Evolutionary conservation across 2,113 vertebrate species (phyloP).

Genomic region (Sinosuthora webbiana): DNA sequence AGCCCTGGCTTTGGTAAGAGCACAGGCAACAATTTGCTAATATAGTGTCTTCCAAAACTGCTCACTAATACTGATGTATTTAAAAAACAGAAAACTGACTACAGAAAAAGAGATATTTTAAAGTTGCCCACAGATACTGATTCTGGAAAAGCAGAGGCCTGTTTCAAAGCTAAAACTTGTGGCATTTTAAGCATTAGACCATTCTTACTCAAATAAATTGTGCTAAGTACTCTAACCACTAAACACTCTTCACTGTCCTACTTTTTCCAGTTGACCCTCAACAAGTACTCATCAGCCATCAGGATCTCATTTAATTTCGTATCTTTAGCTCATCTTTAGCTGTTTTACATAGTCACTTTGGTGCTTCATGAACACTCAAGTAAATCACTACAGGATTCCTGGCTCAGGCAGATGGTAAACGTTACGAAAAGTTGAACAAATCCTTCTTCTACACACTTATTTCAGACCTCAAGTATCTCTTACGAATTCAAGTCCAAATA

Average conservation of each 20-base stretch:
- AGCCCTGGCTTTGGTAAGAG: background rate
- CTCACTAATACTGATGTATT: background rate
- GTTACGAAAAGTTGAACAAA: conserved; percentile 77
- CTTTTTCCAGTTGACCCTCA: conserved; percentile 46
- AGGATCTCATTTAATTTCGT: conserved; percentile 56
- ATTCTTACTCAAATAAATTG: background rate
- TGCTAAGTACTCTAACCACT: background rate
- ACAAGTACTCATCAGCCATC: conserved; percentile 41
- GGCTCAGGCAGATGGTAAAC: conserved; percentile 73
- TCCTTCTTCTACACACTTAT: conserved; percentile 69
- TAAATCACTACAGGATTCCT: conserved; percentile 55
- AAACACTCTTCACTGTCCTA: background rate
- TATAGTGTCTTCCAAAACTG: background rate
- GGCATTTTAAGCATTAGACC: background rate
- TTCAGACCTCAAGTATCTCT: conserved; percentile 67
- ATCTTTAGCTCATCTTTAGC: conserved; percentile 53
- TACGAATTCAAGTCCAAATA: conserved; percentile 66
- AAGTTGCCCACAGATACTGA: background rate
- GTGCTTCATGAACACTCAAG: conserved; percentile 52
- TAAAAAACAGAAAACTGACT: background rate
- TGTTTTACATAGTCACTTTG: conserved; percentile 60
- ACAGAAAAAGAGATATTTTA: background rate
- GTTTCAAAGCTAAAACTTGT: background rate
- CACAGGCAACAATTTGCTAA: background rate
- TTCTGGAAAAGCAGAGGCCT: background rate